Evolutionary conservation across 2,113 vertebrate genomes (phyloP), one percentile per base, ranked within the genome.

Genomic region (Arothron firmamentum): DNA sequence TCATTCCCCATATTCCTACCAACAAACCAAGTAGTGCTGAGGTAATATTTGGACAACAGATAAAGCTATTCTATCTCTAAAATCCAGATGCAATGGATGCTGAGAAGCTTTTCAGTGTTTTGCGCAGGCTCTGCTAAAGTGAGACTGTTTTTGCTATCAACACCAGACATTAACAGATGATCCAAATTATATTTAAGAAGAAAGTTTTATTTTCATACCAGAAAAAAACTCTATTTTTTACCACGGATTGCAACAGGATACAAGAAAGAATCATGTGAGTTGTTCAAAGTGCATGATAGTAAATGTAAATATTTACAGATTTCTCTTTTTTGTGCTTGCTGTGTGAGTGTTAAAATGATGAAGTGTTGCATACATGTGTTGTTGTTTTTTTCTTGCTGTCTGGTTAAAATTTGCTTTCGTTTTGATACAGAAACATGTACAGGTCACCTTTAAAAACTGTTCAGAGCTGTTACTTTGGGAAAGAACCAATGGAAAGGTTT

Each of bases 191-290:
- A 90, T 92, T 88, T 92, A 82, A 15, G 12, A 25, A 25, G 50
- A 93, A 92, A 92, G 89, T 92, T 95, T 96, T 97, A 97, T 98
- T 99, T 98, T 98, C 94, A 92, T 98, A 96, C 89, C 63, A 11
- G 47, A 10, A 18, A 45, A 79, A 59, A 81, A 88, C 57, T 82
- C 87, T 92, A 92, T 94, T 97, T 98, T 90, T 94, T 95, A 96
- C 91, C 88, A 90, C 92, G 90, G 90, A 88, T 93, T 89, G 88
- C 84, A 84, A 75, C 82, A 77, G 71, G 85, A 92, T 82, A 87
- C 90, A 93, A 91, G 91, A 90, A 89, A 89, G 88, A 89, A 89
- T 91, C 84, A 89, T 72, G 88, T 92, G 92, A 91, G 88, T 90
- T 84, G 80, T 86, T 90, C 89, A 77, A 91, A 64, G 90, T 96